Evolutionary conservation across 1,140 invertebrate species (phyloP).

Genomic region (Zaprionus vittiger): DNA sequence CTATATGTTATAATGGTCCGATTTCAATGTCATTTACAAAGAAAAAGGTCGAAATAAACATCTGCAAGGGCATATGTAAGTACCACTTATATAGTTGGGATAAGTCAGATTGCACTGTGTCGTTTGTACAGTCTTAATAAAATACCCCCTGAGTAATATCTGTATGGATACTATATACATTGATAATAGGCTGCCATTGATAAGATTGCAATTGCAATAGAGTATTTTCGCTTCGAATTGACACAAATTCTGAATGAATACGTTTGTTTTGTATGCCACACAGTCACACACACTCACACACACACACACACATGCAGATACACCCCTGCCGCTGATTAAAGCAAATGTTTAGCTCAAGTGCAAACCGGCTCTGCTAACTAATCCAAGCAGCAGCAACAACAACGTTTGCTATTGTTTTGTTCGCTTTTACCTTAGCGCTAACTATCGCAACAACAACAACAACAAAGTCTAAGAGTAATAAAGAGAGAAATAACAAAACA

Average conservation of each 20-base stretch:
- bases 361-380: conserved; percentile 75
- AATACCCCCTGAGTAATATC: background rate
- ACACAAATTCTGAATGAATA: conserved; percentile 7
- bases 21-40: too few species aligned
- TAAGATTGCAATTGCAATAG: background rate
- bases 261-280: conserved; percentile 19
- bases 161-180: background rate
- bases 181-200: background rate
- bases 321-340: conserved; percentile 69
- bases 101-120: background rate
- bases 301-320: conserved; percentile 36
- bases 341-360: conserved; percentile 63
- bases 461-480: conserved; percentile 20
- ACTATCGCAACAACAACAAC: conserved; percentile 34
- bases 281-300: conserved; percentile 9
- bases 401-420: conserved; percentile 36
- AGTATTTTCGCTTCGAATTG: conserved; percentile 23
- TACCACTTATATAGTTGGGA: background rate
- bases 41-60: too few species aligned
- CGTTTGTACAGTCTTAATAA: background rate
- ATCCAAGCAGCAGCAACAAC: conserved; percentile 50
- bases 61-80: background rate
- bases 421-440: conserved; percentile 26
- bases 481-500: conserved; percentile 23
- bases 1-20: too few species aligned